Percentiles rank a stretch among this genome's conserved stretches.
Conservation (phyloP, 2,797 vertebrate genomes). For the Xiphorhynchus erythropygius region DNA sequence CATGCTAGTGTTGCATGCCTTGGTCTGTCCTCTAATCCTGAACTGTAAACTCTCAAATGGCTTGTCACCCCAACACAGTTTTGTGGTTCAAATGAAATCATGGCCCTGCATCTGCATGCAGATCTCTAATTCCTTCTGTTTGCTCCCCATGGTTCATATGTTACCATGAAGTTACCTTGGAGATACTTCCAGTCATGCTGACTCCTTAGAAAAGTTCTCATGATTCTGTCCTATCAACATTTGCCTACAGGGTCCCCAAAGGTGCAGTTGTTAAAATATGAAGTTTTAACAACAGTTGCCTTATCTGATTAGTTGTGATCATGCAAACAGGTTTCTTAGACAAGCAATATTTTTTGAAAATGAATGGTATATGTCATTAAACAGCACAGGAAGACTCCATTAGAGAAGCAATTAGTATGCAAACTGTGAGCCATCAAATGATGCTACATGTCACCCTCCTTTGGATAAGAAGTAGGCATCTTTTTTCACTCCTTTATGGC, state of each 20-base stretch:
- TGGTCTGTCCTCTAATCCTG: neutral
- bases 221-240: neutral
- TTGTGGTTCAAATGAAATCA: neutral
- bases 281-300: neutral
- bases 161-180: neutral
- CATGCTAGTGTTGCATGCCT: neutral
- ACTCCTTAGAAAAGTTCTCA: neutral
- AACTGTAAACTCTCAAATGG: neutral
- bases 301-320: neutral
- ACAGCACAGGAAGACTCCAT: neutral
- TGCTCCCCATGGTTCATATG: neutral
- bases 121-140: neutral
- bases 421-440: neutral
- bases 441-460: neutral
- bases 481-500: neutral
- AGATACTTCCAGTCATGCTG: neutral
- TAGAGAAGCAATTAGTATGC: neutral
- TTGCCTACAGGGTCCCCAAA: neutral
- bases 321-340: neutral
- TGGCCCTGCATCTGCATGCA: neutral
- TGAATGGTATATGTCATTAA: neutral
- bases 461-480: neutral
- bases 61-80: fast-evolving
- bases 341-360: neutral
- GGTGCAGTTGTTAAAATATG: neutral